These are phyloP conservation scores for Taurulus bubalis DNA, from an alignment of 2,113 vertebrate species.

Conservation along the genomic window DNA sequence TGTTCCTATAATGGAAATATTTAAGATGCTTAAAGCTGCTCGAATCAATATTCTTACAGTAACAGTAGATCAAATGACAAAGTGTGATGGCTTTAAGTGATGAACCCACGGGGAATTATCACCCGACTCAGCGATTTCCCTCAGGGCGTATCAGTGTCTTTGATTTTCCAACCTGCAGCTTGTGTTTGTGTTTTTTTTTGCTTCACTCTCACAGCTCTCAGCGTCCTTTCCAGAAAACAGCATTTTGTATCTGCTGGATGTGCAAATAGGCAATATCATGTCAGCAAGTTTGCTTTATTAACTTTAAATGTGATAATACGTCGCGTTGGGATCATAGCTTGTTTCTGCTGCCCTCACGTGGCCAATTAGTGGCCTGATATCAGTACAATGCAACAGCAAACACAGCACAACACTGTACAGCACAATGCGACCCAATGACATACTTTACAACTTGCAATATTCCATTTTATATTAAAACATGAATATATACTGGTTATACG, in stretches of 20 bases:
- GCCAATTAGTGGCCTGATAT: too few species aligned
- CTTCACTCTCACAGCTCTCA: neutral
- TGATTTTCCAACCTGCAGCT: slow-evolving; percentile 1
- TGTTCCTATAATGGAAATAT: neutral
- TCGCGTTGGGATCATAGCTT: too few species aligned
- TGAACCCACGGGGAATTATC: neutral
- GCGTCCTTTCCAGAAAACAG: neutral
- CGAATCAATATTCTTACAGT: neutral
- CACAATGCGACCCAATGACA: neutral
- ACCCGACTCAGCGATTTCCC: neutral
- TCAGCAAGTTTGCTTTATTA: too few species aligned
- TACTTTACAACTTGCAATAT: neutral
- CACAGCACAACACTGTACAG: too few species aligned
- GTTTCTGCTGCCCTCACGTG: neutral
- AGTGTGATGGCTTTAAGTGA: neutral
- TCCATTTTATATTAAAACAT: neutral
- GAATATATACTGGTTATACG: neutral
- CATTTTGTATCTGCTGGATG: neutral
- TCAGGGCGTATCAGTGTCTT: neutral
- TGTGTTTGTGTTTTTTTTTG: neutral
- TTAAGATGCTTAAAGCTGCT: neutral
- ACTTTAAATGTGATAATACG: too few species aligned
- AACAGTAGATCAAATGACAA: neutral
- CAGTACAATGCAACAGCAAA: neutral
- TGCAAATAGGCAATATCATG: too few species aligned